Percentiles rank a stretch among this genome's conserved stretches.
Conservation (phyloP, 2,888 invertebrate genomes). For the Saturnia japonica region DNA sequence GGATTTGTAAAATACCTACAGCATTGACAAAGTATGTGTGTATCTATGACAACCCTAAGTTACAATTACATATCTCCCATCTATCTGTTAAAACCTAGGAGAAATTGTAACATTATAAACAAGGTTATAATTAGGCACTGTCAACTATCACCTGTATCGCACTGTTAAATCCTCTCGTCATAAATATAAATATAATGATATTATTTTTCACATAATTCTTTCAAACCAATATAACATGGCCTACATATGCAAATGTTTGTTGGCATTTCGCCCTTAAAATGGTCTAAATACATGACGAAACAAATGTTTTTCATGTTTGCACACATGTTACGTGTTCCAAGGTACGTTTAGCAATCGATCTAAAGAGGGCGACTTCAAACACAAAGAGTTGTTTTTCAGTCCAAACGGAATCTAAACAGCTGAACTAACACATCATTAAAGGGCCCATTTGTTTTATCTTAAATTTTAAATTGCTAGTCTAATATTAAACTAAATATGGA, state of each 20-base stretch:
- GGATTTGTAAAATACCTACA: neutral
- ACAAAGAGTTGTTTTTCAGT: conserved; percentile 45
- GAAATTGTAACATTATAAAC: neutral
- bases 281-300: conserved; percentile 34
- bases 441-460: neutral
- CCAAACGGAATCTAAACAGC: conserved; percentile 46
- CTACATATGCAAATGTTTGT: neutral
- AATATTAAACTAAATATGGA: neutral
- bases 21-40: neutral
- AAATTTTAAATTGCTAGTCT: neutral
- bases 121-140: neutral
- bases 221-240: conserved; percentile 10
- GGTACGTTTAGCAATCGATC: conserved; percentile 49
- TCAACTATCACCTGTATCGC: neutral
- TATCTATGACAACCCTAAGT: neutral
- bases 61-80: neutral
- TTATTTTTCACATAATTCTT: neutral
- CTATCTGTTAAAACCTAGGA: neutral
- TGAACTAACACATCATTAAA: conserved; percentile 39
- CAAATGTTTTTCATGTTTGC: conserved; percentile 43
- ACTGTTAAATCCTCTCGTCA: neutral
- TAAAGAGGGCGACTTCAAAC: conserved; percentile 59
- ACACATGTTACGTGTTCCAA: conserved; percentile 54
- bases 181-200: too few relatives aligned
- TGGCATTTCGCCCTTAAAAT: conserved; percentile 20